Evolutionary conservation across 2,113 vertebrate genomes (phyloP), one percentile per base, ranked within the genome.

Genomic region (Pterocles orientalis): DNA sequence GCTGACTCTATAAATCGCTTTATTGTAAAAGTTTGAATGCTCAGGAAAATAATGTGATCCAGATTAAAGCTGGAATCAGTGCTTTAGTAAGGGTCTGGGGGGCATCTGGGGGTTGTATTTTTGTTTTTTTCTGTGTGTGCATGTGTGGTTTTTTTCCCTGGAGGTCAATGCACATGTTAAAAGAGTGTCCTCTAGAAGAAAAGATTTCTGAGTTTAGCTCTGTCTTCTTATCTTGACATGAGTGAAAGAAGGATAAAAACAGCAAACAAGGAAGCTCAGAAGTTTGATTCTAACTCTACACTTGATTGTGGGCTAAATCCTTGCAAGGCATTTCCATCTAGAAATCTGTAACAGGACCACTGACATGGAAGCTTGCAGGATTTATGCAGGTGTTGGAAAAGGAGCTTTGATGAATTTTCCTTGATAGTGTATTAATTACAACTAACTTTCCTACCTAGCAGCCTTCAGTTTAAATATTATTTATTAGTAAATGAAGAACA

Each of bases 61-160:
- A 93, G 93, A 96, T 95, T 94, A 94, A 93, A 97, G 43, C 33
- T 89, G 70, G 80, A 92, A 95, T 95, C 93, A 84, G 65, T 84
- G 75, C 58, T 69, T 93, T 58, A 85, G 68, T 77, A 81, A 91
- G 39, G 58, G 73, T 89, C 21, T 75, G 20, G 11, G 60, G 21
- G 23, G 31, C 11, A 79, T 18, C 51, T 88, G 77, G 23, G 45
- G 16, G 43, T 10, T 65, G 47, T 81, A 36, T 78, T 90, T 95
- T 91, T 84, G 26, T 7, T 4, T 82, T 87, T 70, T 64, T 71
- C 23, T 86, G 5, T 75, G 34, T 64, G 12, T 68, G 26, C 34
- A 15, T 64, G 19, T 25, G 4, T 50, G 29, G 4, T n/a, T 86
- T 39, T 90, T 77, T 3, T 2, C 53, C 39, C 76, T 73, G 80